Base-by-base conservation (phyloP, 2,888 invertebrate species). In the Spodoptera picta region DNA sequence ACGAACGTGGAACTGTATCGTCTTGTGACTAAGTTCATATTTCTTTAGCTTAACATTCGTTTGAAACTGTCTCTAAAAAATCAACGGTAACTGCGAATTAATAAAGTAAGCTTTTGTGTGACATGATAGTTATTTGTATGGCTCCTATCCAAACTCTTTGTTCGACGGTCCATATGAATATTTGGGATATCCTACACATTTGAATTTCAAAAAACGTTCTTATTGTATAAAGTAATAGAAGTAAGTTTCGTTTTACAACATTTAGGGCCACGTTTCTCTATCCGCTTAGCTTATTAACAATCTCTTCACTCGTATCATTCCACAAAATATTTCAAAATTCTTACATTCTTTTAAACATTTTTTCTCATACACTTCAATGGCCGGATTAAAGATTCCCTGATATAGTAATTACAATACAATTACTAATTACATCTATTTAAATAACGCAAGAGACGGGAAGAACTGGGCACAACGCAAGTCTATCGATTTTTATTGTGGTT, bases 401-500 rank as follows among this genome's bases (percentile, higher is more conserved):
- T 55, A 47, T 53, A 45, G 51, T 63, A 55, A 66, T 72, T 60
- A 36, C 36, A 6, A 9, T 36, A 50, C 50, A 65, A 54, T 66
- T 54, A 61, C 49, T 61, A 50, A 44, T 60, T 51, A 36, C 46
- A 65, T 42, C 64, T 58, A 56, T 65, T 59, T 55, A 54, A 52
- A 53, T 46, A 58, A 69, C 46, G 12, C 14, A 67, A 69, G 19
- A 51, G 31, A 49, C 66, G 56, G 83, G 81, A 83, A 85, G 83
- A 83, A 59, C 69, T 49, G 71, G 60, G 61, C 82, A 83, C 83
- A 82, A 79, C 77, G 31, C 64, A 72, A 70, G 66, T 72, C 57
- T 24, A 56, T 52, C 27, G 24, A 23, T 57, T 31, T 51, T 56
- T 65, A 55, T 57, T 65, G 31, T 65, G 64, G 66, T 64, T 73